Evolutionary conservation across 2,888 invertebrate species (phyloP).

Genomic region (Hemistola chrysoprasaria): DNA sequence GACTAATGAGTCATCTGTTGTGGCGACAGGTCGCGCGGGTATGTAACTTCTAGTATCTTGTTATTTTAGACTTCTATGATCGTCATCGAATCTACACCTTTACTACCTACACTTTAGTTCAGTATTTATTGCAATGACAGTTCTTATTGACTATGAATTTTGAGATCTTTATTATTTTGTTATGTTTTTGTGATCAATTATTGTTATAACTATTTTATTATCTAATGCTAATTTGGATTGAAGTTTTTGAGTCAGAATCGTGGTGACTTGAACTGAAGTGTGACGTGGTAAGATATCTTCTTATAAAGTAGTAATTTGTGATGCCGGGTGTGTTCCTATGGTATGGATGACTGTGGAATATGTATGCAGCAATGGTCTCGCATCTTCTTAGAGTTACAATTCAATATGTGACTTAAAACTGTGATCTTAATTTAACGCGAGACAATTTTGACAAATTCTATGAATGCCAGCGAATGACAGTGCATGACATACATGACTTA

Average conservation of each 20-base stretch:
- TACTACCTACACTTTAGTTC: constrained; percentile 60
- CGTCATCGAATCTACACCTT: no score
- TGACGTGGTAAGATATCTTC: constrained; percentile 57
- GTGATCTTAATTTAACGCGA: constrained; percentile 80
- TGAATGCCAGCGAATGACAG: constrained; percentile 62
- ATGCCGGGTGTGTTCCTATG: constrained; percentile 54
- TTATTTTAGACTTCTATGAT: no score
- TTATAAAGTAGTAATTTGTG: constrained; percentile 45
- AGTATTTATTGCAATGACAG: constrained; percentile 31
- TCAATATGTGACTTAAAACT: constrained; percentile 76
- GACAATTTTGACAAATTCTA: constrained; percentile 76
- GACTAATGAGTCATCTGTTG: no score
- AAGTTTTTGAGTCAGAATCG: no score
- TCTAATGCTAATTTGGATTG: constrained; percentile 35
- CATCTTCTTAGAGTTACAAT: constrained; percentile 73
- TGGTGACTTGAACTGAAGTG: constrained; percentile 49
- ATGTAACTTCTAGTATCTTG: no score
- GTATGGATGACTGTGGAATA: constrained; percentile 79
- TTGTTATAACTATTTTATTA: constrained; percentile 36
- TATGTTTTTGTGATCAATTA: constrained; percentile 32
- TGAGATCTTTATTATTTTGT: constrained; percentile 27
- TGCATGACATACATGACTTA: constrained; percentile 63
- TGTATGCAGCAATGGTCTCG: constrained; percentile 67
- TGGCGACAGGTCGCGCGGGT: no score
- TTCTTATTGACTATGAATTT: constrained; percentile 21